Percentiles rank a stretch among this genome's conserved stretches.
These are phyloP conservation scores for Chlorops oryzae DNA, from an alignment of 1,140 invertebrate species.

Conservation along the genomic window DNA sequence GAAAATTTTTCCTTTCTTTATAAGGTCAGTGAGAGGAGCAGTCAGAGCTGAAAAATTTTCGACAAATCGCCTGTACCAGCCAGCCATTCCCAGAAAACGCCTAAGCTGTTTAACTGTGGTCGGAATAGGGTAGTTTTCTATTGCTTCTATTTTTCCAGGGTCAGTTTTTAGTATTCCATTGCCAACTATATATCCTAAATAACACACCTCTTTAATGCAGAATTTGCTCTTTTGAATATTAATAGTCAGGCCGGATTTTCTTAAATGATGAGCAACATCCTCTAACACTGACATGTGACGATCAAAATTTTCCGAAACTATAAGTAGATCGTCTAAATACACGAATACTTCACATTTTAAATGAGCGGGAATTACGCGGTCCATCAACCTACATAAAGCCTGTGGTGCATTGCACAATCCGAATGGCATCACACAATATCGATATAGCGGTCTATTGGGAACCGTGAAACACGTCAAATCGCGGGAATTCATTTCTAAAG, in stretches of 20 bases:
- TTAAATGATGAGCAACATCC: not conserved
- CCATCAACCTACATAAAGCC: conserved; percentile 4
- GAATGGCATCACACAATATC: not conserved
- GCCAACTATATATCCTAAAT: not conserved
- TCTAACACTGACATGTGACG: not conserved
- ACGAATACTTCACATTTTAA: conserved; percentile 6
- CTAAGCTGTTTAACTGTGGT: not conserved
- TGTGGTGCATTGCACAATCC: not conserved
- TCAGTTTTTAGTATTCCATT: not conserved
- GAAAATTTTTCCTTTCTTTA: conserved; percentile 4
- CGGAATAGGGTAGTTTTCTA: not conserved
- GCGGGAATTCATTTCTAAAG: conserved; percentile 3
- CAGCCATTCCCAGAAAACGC: not conserved
- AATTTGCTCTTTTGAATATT: not conserved
- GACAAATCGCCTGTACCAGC: not conserved
- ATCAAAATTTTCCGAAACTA: not conserved
- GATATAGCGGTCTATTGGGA: conserved; percentile 2
- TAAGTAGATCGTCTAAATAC: conserved; percentile 10
- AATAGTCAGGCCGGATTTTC: not conserved
- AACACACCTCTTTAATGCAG: not conserved
- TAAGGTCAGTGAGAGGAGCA: conserved; percentile 2
- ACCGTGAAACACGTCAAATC: conserved; percentile 12
- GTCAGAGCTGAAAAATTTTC: not conserved
- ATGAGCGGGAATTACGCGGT: conserved; percentile 6
- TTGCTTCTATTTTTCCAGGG: not conserved